Evolutionary conservation across 1,140 invertebrate species (phyloP).

Genomic region (Macrostomum lignano): DNA sequence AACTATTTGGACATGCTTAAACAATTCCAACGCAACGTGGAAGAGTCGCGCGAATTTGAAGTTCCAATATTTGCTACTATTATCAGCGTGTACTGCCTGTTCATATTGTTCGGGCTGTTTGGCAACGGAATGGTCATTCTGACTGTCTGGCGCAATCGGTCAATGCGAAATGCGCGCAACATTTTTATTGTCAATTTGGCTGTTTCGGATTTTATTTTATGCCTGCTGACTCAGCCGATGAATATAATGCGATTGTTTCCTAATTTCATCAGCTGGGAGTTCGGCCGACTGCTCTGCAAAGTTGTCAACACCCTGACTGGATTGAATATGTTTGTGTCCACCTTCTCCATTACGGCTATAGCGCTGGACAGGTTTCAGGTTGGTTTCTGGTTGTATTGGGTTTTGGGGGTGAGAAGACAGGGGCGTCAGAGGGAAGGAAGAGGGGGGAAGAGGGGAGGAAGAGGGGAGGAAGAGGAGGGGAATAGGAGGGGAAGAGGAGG

Average conservation of each 20-base stretch:
- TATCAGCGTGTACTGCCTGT: too few relatives aligned
- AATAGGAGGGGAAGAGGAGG: too few relatives aligned
- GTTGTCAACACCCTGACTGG: constrained; percentile 20
- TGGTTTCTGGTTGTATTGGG: not conserved
- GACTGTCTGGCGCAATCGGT: constrained; percentile 17
- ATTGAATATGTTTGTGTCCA: constrained; percentile 25
- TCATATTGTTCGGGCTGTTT: constrained; percentile 21
- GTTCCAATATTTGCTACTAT: too few relatives aligned
- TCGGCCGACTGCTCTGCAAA: constrained; percentile 19
- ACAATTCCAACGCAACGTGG: too few relatives aligned
- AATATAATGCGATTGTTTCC: constrained; percentile 13
- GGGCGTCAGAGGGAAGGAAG: too few relatives aligned
- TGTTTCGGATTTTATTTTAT: constrained; percentile 21
- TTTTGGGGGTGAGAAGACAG: too few relatives aligned
- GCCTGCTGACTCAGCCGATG: constrained; percentile 16
- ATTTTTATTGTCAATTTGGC: constrained; percentile 27
- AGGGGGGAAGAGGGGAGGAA: too few relatives aligned
- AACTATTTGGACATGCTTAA: too few relatives aligned
- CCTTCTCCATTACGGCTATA: constrained; percentile 23
- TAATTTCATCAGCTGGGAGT: constrained; percentile 14
- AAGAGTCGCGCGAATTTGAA: too few relatives aligned
- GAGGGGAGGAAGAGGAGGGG: too few relatives aligned
- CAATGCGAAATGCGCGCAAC: constrained; percentile 20
- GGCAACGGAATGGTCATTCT: constrained; percentile 25
- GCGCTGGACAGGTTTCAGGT: constrained; percentile 23